phyloP scores from a whole-genome alignment of 2,888 invertebrate genomes.

The Plebejus argus region DNA sequence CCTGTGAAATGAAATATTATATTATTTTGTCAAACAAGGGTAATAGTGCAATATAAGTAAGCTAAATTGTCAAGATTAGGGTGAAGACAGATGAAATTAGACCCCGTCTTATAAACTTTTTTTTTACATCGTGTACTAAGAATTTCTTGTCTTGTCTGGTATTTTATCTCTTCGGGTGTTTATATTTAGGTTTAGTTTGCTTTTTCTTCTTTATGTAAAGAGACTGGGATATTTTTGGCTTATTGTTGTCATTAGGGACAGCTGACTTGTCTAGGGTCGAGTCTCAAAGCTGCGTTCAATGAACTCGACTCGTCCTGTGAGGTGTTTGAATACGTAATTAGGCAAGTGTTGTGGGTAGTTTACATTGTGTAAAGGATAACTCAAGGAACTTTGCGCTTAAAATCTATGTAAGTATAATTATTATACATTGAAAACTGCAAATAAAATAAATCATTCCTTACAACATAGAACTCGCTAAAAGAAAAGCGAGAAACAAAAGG shows the following conservation, averaged over 20 bases:
- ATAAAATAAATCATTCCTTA: neutral
- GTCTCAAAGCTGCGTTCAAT: conserved; percentile 11
- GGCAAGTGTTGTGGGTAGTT: neutral
- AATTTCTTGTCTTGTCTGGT: neutral
- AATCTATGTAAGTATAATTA: no score
- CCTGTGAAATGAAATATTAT: conserved; percentile 45
- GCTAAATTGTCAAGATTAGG: conserved; percentile 65
- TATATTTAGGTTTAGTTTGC: neutral
- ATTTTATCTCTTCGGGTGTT: neutral
- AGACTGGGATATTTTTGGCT: conserved; percentile 4
- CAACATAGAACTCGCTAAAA: neutral
- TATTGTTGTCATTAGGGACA: neutral
- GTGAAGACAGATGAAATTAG: conserved; percentile 51
- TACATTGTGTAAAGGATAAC: neutral
- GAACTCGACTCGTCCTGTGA: neutral
- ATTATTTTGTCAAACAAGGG: conserved; percentile 56
- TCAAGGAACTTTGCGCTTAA: no score
- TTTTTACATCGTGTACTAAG: neutral
- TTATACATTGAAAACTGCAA: neutral
- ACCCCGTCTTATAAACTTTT: conserved; percentile 30
- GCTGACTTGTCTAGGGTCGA: conserved; percentile 7
- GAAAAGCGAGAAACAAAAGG: conserved; percentile 6
- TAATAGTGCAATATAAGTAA: conserved; percentile 66
- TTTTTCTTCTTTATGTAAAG: neutral
- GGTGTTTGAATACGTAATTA: neutral